A percentile compares a stretch with the other conserved stretches of the same genome.
These are phyloP conservation scores for Megalopta genalis DNA, from an alignment of 1,140 invertebrate genomes.

Conservation along the genomic window DNA sequence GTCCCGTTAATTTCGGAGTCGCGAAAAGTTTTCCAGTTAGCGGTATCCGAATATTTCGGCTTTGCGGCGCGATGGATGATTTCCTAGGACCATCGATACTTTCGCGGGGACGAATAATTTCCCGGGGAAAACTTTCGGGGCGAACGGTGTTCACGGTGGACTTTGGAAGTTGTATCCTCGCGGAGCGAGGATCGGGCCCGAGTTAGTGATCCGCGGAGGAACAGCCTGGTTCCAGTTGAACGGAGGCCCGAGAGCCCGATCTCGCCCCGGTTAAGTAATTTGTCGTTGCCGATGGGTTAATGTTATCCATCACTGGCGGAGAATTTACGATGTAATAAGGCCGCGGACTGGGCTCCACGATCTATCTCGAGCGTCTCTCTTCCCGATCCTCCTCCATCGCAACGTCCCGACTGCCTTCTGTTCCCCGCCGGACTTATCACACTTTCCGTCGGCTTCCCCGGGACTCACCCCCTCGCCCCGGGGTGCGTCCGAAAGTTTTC, in stretches of 20 bases:
- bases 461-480: background rate
- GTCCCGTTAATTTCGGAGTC: no score
- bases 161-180: background rate
- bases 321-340: conserved; percentile 76
- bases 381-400: conserved; percentile 48
- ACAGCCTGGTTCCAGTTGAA: conserved; percentile 53
- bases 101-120: background rate
- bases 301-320: conserved; percentile 73
- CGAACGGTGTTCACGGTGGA: conserved; percentile 13
- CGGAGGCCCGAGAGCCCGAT: conserved; percentile 37
- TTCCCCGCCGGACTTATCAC: conserved; percentile 33
- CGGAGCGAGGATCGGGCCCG: conserved; percentile 44
- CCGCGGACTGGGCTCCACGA: conserved; percentile 64
- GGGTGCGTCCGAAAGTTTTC: conserved; percentile 5
- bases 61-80: background rate
- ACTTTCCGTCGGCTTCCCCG: conserved; percentile 34
- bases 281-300: conserved; percentile 74
- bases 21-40: no score
- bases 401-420: conserved; percentile 3
- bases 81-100: background rate
- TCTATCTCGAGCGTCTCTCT: conserved; percentile 55
- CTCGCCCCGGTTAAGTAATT: conserved; percentile 70
- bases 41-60: no score
- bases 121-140: conserved; percentile 5
- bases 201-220: conserved; percentile 50